Conservation (phyloP, 2,888 invertebrate genomes). For the Cyclophora punctaria region DNA sequence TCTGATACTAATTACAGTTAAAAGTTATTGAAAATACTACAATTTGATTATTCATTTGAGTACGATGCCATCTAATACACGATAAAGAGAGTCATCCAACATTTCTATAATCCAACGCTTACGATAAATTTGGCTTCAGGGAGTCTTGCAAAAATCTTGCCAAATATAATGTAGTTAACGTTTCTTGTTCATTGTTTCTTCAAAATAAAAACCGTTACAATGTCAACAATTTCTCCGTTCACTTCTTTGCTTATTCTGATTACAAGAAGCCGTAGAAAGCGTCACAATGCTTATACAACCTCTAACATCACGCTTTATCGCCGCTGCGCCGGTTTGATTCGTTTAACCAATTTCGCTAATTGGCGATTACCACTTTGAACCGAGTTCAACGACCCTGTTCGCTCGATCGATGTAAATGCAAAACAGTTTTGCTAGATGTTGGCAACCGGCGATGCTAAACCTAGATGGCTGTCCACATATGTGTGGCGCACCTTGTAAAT, state of each 20-base stretch:
- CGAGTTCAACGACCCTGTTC: slow-evolving; percentile 49
- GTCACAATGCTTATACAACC: slow-evolving; percentile 61
- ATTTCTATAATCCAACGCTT: too few relatives aligned
- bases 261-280: slow-evolving; percentile 61
- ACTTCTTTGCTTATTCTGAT: slow-evolving; percentile 61
- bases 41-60: too few relatives aligned
- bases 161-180: slow-evolving; percentile 6
- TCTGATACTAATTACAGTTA: background rate
- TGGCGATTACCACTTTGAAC: slow-evolving; percentile 40
- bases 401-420: slow-evolving; percentile 39
- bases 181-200: slow-evolving; percentile 41
- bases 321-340: slow-evolving; percentile 32
- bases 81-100: too few relatives aligned
- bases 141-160: too few relatives aligned
- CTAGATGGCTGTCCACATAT: slow-evolving; percentile 3
- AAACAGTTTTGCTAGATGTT: slow-evolving; percentile 27
- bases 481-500: too few relatives aligned
- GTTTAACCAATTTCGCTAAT: slow-evolving; percentile 40
- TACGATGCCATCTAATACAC: too few relatives aligned
- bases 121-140: too few relatives aligned
- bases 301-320: slow-evolving; percentile 43
- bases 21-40: too few relatives aligned
- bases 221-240: slow-evolving; percentile 63
- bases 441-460: slow-evolving; percentile 21
- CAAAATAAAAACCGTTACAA: slow-evolving; percentile 50